A percentile compares a stretch with the other conserved stretches of the same genome.
phyloP scores from a whole-genome alignment of 2,888 invertebrate species.

The Drosophila longiperda region DNA sequence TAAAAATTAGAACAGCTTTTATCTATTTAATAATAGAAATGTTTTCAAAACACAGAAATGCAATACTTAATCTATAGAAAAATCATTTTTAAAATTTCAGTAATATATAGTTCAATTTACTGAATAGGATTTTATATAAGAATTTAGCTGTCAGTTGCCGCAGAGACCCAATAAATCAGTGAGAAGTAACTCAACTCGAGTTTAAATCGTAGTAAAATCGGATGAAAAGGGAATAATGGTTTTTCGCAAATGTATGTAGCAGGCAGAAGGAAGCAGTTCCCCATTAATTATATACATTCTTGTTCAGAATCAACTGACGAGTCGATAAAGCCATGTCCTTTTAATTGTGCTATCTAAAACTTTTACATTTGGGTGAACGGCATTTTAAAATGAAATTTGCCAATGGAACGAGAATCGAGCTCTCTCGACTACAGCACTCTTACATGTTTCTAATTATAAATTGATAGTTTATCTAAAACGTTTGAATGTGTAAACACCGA shows the following conservation, averaged over 20 bases:
- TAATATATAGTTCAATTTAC: neutral
- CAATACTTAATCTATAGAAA: neutral
- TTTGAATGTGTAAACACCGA: neutral
- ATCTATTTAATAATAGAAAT: neutral
- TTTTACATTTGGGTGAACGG: too few species aligned
- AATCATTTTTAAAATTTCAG: neutral
- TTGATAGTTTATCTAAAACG: neutral
- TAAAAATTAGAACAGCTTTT: neutral
- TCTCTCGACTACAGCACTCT: too few species aligned
- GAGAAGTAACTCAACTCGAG: neutral
- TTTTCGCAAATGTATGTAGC: neutral
- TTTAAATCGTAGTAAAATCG: neutral
- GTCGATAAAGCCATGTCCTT: neutral
- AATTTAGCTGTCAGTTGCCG: neutral
- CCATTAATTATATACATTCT: neutral
- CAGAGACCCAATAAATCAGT: neutral
- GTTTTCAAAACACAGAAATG: neutral
- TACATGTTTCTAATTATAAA: neutral
- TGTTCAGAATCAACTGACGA: neutral
- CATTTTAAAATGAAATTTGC: too few species aligned
- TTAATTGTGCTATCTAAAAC: too few species aligned
- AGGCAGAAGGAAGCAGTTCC: neutral
- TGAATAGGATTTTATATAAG: neutral
- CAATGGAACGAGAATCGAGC: too few species aligned
- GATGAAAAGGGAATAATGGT: too few species aligned